These are phyloP conservation scores for Eubasilissa regina DNA, from an alignment of 1,140 invertebrate species.

Conservation along the genomic window DNA sequence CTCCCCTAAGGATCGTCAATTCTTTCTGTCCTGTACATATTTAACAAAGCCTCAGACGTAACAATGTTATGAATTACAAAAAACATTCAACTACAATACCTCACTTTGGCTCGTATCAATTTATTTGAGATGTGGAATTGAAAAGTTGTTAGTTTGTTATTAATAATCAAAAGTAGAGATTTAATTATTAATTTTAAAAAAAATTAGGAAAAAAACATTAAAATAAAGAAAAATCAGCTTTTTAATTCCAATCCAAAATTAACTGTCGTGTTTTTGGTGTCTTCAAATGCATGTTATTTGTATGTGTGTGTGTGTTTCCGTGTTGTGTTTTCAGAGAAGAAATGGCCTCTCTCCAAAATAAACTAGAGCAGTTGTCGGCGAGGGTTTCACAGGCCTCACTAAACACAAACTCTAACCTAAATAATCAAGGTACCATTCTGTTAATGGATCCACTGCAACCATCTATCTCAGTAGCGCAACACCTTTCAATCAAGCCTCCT, in stretches of 20 bases:
- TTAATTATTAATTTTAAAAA: not conserved
- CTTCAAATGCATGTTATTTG: not conserved
- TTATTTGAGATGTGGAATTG: not conserved
- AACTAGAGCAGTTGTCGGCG: constrained; percentile 66
- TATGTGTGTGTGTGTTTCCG: constrained; percentile 17
- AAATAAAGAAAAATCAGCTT: too few relatives aligned
- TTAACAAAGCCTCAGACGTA: too few relatives aligned
- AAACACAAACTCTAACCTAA: constrained; percentile 19
- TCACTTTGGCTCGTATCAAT: not conserved
- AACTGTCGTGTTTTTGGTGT: not conserved
- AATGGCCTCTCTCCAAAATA: constrained; percentile 72
- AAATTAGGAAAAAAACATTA: not conserved
- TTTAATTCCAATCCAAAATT: not conserved
- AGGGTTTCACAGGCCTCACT: constrained; percentile 39
- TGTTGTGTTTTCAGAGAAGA: constrained; percentile 67
- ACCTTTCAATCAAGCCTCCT: too few relatives aligned
- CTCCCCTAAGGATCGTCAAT: too few relatives aligned
- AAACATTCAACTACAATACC: not conserved
- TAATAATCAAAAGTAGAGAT: not conserved
- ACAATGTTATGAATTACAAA: not conserved
- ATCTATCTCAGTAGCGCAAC: too few relatives aligned
- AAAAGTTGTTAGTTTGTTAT: not conserved
- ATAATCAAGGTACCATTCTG: constrained; percentile 46
- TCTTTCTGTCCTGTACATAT: too few relatives aligned
- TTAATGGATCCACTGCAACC: not conserved